Conservation (phyloP, 2,797 vertebrate species). For the Semaprochilodus insignis region DNA sequence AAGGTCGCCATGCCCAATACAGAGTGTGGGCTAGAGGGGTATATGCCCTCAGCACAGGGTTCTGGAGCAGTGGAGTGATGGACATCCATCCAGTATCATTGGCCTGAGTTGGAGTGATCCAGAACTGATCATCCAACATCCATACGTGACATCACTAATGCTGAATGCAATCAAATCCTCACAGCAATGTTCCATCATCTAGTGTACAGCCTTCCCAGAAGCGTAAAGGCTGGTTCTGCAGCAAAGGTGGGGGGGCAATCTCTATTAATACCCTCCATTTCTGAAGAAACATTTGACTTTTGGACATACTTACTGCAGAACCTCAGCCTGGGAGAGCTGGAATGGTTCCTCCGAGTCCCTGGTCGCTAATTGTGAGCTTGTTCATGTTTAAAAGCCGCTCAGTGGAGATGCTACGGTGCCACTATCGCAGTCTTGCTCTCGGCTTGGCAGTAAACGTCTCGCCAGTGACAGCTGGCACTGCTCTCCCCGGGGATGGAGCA, state of each 20-base stretch:
- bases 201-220: not conserved
- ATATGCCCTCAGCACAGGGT: not conserved
- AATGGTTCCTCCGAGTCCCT: not conserved
- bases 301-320: not conserved
- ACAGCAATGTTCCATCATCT: not conserved
- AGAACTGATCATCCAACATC: not conserved
- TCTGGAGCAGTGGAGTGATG: not conserved
- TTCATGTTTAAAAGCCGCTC: conserved; percentile 25
- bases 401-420: conserved; percentile 21
- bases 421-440: conserved; percentile 43
- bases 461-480: conserved; percentile 88
- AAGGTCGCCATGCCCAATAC: no score
- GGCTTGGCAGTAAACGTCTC: conserved; percentile 75
- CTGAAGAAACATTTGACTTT: not conserved
- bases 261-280: not conserved
- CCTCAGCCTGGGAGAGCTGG: not conserved
- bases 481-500: conserved; percentile 91
- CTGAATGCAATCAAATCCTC: not conserved
- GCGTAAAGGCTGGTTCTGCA: not conserved
- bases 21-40: not conserved
- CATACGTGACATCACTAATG: not conserved
- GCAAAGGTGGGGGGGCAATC: not conserved
- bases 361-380: conserved; percentile 29
- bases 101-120: not conserved
- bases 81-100: no score